Percentiles rank a stretch among this genome's conserved stretches.
These are phyloP conservation scores for Nematolebias whitei DNA, from an alignment of 2,113 vertebrate species.

Conservation along the genomic window DNA sequence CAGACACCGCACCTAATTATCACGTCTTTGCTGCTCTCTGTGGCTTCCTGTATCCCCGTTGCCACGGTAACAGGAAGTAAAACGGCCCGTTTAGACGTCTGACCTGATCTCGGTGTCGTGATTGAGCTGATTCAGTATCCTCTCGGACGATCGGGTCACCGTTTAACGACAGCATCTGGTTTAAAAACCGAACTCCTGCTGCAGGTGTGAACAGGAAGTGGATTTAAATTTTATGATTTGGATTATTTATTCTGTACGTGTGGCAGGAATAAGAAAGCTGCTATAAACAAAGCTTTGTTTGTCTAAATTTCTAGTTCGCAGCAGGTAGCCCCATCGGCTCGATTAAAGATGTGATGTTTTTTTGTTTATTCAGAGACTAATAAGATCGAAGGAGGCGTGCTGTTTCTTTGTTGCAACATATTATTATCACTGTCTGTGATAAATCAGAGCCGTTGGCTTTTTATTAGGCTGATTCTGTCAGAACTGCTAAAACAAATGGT, in stretches of 20 bases:
- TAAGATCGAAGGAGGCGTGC: background rate
- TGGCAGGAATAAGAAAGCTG: background rate
- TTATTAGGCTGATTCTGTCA: background rate
- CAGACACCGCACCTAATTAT: background rate
- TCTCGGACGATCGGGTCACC: background rate
- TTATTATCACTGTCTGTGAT: slow-evolving; percentile 2
- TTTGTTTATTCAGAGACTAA: slow-evolving; percentile 14
- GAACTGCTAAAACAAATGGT: background rate
- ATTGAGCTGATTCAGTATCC: slow-evolving; percentile 31
- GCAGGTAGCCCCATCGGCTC: background rate
- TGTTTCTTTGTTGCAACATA: slow-evolving; percentile 7
- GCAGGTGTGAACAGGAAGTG: slow-evolving; percentile 4
- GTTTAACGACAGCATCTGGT: slow-evolving; percentile 4
- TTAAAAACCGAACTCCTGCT: background rate
- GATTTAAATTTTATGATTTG: slow-evolving; percentile 2
- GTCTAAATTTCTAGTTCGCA: background rate
- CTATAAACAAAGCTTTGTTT: background rate
- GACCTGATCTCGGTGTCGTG: slow-evolving; percentile 31
- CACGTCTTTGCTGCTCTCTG: background rate
- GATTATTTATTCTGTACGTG: background rate
- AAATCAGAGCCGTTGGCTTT: background rate
- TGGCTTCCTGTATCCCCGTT: slow-evolving; percentile 12
- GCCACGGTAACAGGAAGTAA: slow-evolving; percentile 37
- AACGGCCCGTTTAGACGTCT: slow-evolving; percentile 37
- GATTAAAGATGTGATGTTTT: background rate